Evolutionary conservation across 1,140 invertebrate species (phyloP), one percentile per base, ranked within the genome.

Genomic region (Aculops lycopersici): DNA sequence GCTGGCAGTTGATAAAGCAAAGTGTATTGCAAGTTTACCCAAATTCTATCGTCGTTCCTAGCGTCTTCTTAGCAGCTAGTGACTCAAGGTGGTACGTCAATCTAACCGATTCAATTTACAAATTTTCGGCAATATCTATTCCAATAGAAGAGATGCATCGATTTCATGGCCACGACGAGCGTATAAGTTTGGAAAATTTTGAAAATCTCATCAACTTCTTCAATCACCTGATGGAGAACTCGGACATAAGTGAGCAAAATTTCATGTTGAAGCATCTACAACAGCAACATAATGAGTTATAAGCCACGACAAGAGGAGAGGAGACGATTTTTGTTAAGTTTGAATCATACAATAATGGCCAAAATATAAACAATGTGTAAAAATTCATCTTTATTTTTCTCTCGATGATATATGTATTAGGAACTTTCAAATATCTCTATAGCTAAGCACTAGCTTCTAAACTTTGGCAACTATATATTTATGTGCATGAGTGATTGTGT

Each of bases 121-220:
- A 64, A 35, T 64, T 64, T 49, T 55, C 53, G 39, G 62, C 64
- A n/a, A 51, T 55, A 3, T 47, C 57, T 17, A 52, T 66, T 43
- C 48, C 45, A 19, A 52, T 51, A 13, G 51, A 52, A 4, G 61
- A 64, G 42, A 21, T 57, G 0, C 43, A 45, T 20, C 48, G 56
- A 37, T 56, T 65, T 39, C 65, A 67, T 53, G 65, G 65, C 12
- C 44, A 59, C 41, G 57, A 67, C 50, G 65, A 67, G 48, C 50
- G 63, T 17, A 60, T 67, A 35, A 55, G 58, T 4, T 44, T 63
- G 3, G 48, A 53, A 37, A 60, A 63, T 49, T 64, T 60, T 46
- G 50, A 60, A 39, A 39, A 62, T 46, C 53, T 55, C 18, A 54
- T 65, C 16, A 61, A 64, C 47, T 67, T 64, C 50, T 67, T 58